Evolutionary conservation across 2,888 invertebrate genomes (phyloP).

Genomic region (Troilus luridus): DNA sequence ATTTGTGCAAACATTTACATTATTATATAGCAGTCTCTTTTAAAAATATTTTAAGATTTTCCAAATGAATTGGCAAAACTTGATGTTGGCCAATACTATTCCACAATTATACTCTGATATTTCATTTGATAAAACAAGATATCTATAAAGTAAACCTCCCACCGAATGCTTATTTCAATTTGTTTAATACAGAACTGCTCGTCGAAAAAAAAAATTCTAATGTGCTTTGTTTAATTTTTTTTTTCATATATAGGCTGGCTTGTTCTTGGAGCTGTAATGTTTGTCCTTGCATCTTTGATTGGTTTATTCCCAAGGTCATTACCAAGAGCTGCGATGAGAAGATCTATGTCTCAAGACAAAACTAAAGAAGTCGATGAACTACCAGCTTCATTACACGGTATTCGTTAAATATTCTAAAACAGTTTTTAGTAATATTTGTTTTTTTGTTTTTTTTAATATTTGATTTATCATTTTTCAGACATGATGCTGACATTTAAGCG

Average conservation of each 20-base stretch:
- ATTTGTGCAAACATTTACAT: too few relatives aligned
- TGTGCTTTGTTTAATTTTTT: too few relatives aligned
- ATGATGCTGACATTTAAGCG: constrained; percentile 77
- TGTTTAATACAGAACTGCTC: too few relatives aligned
- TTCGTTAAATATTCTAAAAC: background rate
- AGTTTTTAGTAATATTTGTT: background rate
- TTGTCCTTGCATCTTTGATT: constrained; percentile 75
- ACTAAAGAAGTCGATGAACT: constrained; percentile 67
- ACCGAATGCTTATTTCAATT: too few relatives aligned
- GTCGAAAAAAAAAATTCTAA: too few relatives aligned
- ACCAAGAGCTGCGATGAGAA: constrained; percentile 76
- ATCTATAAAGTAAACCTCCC: too few relatives aligned
- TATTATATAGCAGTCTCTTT: too few relatives aligned
- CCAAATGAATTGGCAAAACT: too few relatives aligned
- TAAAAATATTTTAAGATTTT: too few relatives aligned
- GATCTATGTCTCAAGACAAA: constrained; percentile 62
- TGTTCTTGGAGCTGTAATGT: constrained; percentile 75
- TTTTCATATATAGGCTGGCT: constrained; percentile 73
- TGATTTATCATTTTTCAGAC: constrained; percentile 69
- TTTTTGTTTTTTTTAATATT: background rate
- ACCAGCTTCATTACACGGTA: constrained; percentile 71
- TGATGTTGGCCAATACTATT: too few relatives aligned
- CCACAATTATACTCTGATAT: too few relatives aligned
- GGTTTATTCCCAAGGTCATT: constrained; percentile 80
- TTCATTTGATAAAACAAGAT: too few relatives aligned